These are phyloP conservation scores for Euthynnus affinis DNA, from an alignment of 2,797 vertebrate genomes.

Conservation along the genomic window DNA sequence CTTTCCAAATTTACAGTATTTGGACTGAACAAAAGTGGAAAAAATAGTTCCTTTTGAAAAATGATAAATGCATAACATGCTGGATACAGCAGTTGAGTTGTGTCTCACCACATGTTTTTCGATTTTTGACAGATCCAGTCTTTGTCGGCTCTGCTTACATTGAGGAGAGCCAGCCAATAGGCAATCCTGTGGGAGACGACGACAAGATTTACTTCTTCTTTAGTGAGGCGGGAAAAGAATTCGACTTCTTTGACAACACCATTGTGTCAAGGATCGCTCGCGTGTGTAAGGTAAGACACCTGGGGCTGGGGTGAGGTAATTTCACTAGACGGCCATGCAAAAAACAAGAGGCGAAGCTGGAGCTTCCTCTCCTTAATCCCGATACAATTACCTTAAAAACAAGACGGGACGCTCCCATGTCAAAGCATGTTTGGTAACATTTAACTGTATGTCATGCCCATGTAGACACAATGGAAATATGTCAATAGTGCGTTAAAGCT, in stretches of 20 bases:
- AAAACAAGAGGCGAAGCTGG: slow-evolving; percentile 31
- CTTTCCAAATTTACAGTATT: slow-evolving; percentile 16
- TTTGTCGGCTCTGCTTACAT: slow-evolving; percentile 94
- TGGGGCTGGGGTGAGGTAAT: slow-evolving; percentile 17
- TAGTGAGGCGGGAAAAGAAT: slow-evolving; percentile 93
- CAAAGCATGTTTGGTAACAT: slow-evolving; percentile 42
- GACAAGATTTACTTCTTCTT: slow-evolving; percentile 99
- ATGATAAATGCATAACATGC: slow-evolving; percentile 13
- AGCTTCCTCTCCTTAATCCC: slow-evolving; percentile 58
- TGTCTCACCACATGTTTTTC: slow-evolving; percentile 11
- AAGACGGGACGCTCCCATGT: slow-evolving; percentile 46
- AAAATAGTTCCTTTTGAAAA: background rate
- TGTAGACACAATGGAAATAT: slow-evolving; percentile 44
- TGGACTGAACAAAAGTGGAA: background rate
- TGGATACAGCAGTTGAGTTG: no score
- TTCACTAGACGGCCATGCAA: slow-evolving; percentile 6
- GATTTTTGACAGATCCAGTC: slow-evolving; percentile 86
- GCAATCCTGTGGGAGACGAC: slow-evolving; percentile 86
- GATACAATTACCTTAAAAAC: slow-evolving; percentile 51
- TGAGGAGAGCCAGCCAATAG: slow-evolving; percentile 87
- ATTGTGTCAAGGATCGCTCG: slow-evolving; percentile 94
- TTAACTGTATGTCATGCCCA: slow-evolving; percentile 22
- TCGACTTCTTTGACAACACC: slow-evolving; percentile 95
- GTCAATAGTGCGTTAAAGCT: slow-evolving; percentile 22
- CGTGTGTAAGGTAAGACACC: slow-evolving; percentile 91